Evolutionary conservation across 2,797 vertebrate species (phyloP), one percentile per base, ranked within the genome.

Genomic region (Pseudotriccus pelzelni): DNA sequence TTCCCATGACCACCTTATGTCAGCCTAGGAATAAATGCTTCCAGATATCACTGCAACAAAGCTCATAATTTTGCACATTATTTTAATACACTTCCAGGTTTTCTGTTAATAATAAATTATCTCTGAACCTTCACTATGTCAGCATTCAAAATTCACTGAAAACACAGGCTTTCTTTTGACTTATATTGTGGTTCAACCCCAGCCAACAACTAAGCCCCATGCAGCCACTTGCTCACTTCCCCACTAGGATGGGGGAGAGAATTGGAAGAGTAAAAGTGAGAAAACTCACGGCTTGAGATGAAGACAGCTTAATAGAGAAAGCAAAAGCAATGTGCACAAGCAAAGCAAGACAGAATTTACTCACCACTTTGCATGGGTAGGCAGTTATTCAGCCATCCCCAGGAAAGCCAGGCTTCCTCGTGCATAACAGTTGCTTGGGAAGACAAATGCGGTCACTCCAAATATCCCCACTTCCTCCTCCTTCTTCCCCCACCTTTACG

Each of bases 231-330:
- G 0, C 30, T 86, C 70, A 24, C 27, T 50, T 34, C 5, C 34
- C 1, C 0, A 0, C 14, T 43, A 59, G 8, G 14, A 55, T 47
- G 27, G 23, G 7, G 39, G 27, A 70, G 46, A 59, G 34, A 52
- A 53, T 9, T 41, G 52, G 44, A 64, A 64, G 24, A 77, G 39
- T 64, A 30, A 17, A 76, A 77, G 12, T 86, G 50, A 66, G 58
- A n/a, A 77, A 53, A 82, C 7, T 27, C 46, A 25, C 19, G 44
- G 32, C 30, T 66, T 82, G 67, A 36, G 23, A 47, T 37, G 53
- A 47, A 59, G 36, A 22, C 37, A 52, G 12, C 24, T 53, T 82
- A 30, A 82, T 66, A 87, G 32, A 12, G 24, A 76, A 70, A 30
- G 14, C 17, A 70, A 64, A 64, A 70, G 9, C 39, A 64, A 14